These are phyloP conservation scores for Catostomus latipinnis DNA, from an alignment of 2,797 vertebrate species.

Conservation along the genomic window DNA sequence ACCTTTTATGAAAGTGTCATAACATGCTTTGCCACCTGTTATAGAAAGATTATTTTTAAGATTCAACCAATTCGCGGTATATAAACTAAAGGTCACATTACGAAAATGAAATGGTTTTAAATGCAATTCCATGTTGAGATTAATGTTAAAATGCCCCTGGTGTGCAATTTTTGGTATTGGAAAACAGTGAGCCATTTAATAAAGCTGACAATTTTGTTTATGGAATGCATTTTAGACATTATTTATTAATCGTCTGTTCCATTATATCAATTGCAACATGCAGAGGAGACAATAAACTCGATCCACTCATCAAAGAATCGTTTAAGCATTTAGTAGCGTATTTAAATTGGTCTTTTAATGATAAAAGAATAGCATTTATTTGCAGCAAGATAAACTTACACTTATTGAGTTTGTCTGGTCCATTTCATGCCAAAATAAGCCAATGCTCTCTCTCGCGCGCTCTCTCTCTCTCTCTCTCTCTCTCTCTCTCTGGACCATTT, in stretches of 20 bases:
- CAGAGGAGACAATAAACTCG: not conserved
- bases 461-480: not conserved
- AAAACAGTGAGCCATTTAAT: not conserved
- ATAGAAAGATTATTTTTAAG: too few relatives aligned
- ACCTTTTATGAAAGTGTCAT: too few relatives aligned
- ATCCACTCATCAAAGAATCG: not conserved
- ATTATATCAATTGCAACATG: not conserved
- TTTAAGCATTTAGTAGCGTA: not conserved
- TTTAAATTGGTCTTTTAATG: constrained; percentile 7
- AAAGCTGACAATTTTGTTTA: constrained; percentile 10
- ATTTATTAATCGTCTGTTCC: not conserved
- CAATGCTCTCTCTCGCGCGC: too few relatives aligned
- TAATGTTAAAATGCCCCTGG: not conserved
- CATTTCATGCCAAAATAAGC: not conserved
- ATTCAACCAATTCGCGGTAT: too few relatives aligned
- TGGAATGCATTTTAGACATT: not conserved
- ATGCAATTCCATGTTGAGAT: too few relatives aligned
- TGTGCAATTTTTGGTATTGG: not conserved
- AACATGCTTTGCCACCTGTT: too few relatives aligned
- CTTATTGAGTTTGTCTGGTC: constrained; percentile 18
- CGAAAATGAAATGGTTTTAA: too few relatives aligned
- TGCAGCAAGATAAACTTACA: not conserved
- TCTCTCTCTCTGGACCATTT: constrained; percentile 7
- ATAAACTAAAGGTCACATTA: too few relatives aligned
- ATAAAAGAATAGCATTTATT: constrained; percentile 8